phyloP scores from a whole-genome alignment of 2,888 invertebrate species.

The Julus scanicus region DNA sequence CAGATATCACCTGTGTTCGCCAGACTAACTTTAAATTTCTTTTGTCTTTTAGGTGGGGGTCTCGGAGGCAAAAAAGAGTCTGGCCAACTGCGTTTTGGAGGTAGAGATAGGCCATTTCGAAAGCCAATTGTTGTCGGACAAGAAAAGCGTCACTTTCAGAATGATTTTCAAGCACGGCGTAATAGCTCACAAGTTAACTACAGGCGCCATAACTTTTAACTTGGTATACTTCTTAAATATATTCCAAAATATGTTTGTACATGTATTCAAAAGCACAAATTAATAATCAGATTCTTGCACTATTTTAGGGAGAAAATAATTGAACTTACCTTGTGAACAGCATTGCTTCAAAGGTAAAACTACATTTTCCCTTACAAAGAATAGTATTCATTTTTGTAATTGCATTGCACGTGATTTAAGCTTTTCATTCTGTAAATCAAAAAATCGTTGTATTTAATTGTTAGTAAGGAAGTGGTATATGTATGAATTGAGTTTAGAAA shows the following conservation, averaged over 20 bases:
- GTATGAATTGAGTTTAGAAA: not conserved
- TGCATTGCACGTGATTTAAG: not conserved
- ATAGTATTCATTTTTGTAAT: not conserved
- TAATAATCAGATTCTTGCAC: not conserved
- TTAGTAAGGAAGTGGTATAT: not conserved
- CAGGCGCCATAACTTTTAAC: not conserved
- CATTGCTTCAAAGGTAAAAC: constrained; percentile 4
- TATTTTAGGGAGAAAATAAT: not conserved
- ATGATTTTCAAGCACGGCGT: not conserved
- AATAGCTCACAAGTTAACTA: not conserved
- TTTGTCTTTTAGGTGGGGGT: constrained; percentile 75
- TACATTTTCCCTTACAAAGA: not conserved
- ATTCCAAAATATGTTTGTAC: not conserved
- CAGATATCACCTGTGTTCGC: too few species aligned
- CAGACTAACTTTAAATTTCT: not conserved
- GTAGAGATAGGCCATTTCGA: constrained; percentile 79
- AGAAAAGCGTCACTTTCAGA: not conserved
- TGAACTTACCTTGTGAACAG: not conserved
- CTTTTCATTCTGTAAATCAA: not conserved
- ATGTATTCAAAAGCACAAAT: not conserved
- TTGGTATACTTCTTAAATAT: not conserved
- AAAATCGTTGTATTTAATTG: not conserved
- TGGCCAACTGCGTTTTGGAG: constrained; percentile 88
- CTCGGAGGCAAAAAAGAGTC: constrained; percentile 87
- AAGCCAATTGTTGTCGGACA: constrained; percentile 62